phyloP scores from a whole-genome alignment of 2,797 vertebrate species.

The Erethizon dorsatum region DNA sequence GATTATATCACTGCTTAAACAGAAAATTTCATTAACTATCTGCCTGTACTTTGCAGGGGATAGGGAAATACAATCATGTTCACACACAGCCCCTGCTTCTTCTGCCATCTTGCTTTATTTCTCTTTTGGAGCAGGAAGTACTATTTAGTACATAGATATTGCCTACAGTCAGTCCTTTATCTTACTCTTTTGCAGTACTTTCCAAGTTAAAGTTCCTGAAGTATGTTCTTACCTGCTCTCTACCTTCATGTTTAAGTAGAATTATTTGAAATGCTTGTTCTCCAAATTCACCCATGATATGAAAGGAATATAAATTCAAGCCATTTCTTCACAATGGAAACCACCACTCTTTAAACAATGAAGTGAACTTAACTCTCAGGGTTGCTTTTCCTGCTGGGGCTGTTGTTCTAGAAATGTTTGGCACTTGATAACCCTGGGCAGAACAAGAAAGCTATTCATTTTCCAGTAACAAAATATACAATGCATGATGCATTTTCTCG shows the following conservation, averaged over 20 bases:
- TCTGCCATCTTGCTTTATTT: not conserved
- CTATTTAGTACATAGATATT: not conserved
- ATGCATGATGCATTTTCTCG: not conserved
- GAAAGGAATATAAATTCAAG: conserved; percentile 56
- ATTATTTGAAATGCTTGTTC: conserved; percentile 50
- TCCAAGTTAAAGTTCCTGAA: conserved; percentile 42
- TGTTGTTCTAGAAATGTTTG: conserved; percentile 46
- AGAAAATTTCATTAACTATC: not conserved
- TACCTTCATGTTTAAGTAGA: conserved; percentile 16
- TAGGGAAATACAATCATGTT: not conserved
- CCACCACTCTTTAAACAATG: conserved; percentile 76
- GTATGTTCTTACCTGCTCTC: conserved; percentile 36
- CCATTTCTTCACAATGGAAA: conserved; percentile 76
- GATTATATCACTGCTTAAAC: not conserved
- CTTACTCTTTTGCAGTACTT: conserved; percentile 1
- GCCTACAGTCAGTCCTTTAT: not conserved
- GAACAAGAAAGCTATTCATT: conserved; percentile 74
- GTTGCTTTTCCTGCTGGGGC: not conserved
- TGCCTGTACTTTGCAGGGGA: not conserved
- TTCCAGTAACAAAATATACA: conserved; percentile 3
- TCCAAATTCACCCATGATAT: not conserved
- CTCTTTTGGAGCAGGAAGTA: not conserved
- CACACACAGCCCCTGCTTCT: not conserved
- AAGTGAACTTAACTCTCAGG: not conserved
- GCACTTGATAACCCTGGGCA: not conserved